Conservation (phyloP, 2,113 vertebrate species). For the Grallaria varia region DNA sequence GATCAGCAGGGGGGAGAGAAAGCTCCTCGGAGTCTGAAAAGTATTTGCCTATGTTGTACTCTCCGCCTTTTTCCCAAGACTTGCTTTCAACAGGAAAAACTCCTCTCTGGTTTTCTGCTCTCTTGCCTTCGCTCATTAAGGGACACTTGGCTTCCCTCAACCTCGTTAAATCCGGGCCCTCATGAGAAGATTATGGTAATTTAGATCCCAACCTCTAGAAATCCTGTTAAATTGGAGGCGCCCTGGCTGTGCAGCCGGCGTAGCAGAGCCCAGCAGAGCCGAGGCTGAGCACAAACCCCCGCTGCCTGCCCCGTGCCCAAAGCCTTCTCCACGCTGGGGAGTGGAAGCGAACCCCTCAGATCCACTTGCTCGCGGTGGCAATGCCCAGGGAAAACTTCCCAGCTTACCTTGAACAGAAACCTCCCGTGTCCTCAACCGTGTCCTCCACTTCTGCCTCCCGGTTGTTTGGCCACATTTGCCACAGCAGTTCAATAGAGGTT, state of each 20-base stretch:
- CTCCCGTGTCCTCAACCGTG: too few relatives aligned
- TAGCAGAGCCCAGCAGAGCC: not conserved
- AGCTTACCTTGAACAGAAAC: not conserved
- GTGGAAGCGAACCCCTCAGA: accelerated
- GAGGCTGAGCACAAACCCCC: not conserved
- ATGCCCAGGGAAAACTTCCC: not conserved
- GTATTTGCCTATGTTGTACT: not conserved
- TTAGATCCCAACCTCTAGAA: not conserved
- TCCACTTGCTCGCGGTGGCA: not conserved
- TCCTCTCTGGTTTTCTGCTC: not conserved
- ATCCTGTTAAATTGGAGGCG: not conserved
- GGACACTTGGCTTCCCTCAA: not conserved
- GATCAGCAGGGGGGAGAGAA: conserved; percentile 8
- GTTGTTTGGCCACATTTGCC: not conserved
- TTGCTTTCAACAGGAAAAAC: not conserved
- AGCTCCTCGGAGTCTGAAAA: not conserved
- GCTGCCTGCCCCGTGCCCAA: not conserved
- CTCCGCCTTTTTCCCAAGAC: not conserved
- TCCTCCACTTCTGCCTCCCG: not conserved
- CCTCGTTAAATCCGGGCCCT: not conserved
- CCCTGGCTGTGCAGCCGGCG: not conserved
- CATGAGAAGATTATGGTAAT: not conserved
- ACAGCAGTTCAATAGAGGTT: not conserved
- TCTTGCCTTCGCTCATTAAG: not conserved
- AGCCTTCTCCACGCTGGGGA: accelerated